A percentile compares a stretch with the other conserved stretches of the same genome.
These are phyloP conservation scores for Sebastes glaucus DNA, from an alignment of 2,797 vertebrate genomes.

Conservation along the genomic window DNA sequence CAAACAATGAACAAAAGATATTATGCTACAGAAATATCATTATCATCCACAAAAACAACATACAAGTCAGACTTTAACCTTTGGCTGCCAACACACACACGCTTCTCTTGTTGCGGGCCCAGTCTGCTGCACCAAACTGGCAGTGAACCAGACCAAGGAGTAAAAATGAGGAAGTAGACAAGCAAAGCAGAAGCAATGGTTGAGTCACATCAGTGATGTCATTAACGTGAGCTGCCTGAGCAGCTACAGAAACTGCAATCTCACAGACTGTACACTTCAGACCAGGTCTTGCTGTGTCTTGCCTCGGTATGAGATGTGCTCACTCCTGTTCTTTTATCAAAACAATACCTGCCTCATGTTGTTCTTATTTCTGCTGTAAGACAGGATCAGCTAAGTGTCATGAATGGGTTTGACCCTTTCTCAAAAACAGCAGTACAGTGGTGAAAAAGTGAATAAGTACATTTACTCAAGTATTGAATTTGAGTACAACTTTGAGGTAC, in stretches of 20 bases:
- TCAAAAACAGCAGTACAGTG: not conserved
- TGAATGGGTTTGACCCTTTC: not conserved
- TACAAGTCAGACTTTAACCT: not conserved
- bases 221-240: slow-evolving; percentile 39
- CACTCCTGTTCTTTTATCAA: slow-evolving; percentile 18
- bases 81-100: not conserved
- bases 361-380: not conserved
- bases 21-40: not conserved
- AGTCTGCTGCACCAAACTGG: not conserved
- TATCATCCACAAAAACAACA: not conserved
- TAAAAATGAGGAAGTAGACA: slow-evolving; percentile 61
- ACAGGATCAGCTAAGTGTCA: not conserved
- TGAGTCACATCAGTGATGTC: slow-evolving; percentile 68
- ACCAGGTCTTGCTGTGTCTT: slow-evolving; percentile 61
- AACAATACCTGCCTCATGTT: slow-evolving; percentile 32
- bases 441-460: not conserved
- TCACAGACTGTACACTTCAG: not conserved
- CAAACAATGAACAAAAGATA: not conserved
- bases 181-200: slow-evolving; percentile 48
- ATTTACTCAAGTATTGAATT: not conserved
- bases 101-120: slow-evolving; percentile 1
- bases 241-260: slow-evolving; percentile 13
- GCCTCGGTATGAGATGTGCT: slow-evolving; percentile 52
- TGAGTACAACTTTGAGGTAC: not conserved
- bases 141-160: slow-evolving; percentile 19